Percentiles rank a stretch among this genome's conserved stretches.
Evolutionary conservation across 2,888 invertebrate genomes (phyloP).

Genomic region (Sarcophaga variegata): DNA sequence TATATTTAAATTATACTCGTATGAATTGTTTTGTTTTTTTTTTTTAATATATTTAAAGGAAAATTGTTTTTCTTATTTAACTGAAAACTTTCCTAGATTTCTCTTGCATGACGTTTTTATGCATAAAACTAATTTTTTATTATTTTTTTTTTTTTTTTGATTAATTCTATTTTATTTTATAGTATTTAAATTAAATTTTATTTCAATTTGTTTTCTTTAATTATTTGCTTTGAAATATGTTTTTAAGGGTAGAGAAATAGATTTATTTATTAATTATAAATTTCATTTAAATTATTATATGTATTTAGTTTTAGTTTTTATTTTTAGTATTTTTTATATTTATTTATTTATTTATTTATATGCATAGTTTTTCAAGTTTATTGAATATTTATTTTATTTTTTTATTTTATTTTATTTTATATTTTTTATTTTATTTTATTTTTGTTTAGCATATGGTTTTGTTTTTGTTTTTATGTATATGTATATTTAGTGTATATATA

Average conservation of each 20-base stretch:
- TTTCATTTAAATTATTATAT: constrained; percentile 50
- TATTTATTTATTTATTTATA: constrained; percentile 37
- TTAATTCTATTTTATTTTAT: constrained; percentile 45
- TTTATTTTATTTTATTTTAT: constrained; percentile 16
- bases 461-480: constrained; percentile 20
- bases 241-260: not conserved
- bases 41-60: not conserved
- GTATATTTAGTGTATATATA: constrained; percentile 59
- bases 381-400: constrained; percentile 11
- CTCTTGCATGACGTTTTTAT: constrained; percentile 4
- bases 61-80: not conserved
- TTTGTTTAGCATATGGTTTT: constrained; percentile 45
- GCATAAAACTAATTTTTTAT: constrained; percentile 15
- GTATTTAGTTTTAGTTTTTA: constrained; percentile 14
- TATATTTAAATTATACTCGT: too few relatives aligned
- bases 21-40: not conserved
- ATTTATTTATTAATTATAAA: constrained; percentile 45
- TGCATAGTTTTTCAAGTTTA: constrained; percentile 17
- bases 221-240: constrained; percentile 23
- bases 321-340: constrained; percentile 15
- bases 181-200: constrained; percentile 53
- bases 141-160: constrained; percentile 9
- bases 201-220: constrained; percentile 45
- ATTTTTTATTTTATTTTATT: constrained; percentile 3
- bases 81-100: constrained; percentile 20